phyloP scores from a whole-genome alignment of 2,797 vertebrate genomes.

The Percopsis omiscomaycus region DNA sequence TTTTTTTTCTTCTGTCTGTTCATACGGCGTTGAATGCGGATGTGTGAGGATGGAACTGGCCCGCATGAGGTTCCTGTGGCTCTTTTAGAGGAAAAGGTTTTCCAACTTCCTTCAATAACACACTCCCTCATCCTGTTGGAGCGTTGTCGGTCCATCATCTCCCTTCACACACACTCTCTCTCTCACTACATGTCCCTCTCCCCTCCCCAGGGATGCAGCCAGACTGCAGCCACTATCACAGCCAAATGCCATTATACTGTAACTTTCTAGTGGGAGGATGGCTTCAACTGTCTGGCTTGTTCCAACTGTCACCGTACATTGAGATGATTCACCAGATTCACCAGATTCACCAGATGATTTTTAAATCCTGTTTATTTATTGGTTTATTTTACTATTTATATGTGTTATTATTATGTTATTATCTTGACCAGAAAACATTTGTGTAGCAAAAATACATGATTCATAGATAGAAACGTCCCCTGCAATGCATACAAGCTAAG shows the following conservation, averaged over 20 bases:
- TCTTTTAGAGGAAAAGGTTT: constrained; percentile 46
- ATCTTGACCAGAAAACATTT: too few relatives aligned
- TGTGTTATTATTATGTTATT: too few relatives aligned
- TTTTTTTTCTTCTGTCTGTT: constrained; percentile 42
- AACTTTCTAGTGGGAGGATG: constrained; percentile 38
- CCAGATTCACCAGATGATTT: too few relatives aligned
- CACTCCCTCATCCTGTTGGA: constrained; percentile 44
- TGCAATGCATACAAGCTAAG: too few relatives aligned
- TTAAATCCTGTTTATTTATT: too few relatives aligned
- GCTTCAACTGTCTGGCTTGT: constrained; percentile 20
- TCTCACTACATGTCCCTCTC: constrained; percentile 37
- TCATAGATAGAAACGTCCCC: too few relatives aligned
- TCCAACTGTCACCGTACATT: constrained; percentile 34
- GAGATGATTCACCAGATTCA: constrained; percentile 23
- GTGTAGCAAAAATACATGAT: too few relatives aligned
- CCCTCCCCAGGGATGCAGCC: constrained; percentile 39
- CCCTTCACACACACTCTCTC: constrained; percentile 43
- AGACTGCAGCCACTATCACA: constrained; percentile 48
- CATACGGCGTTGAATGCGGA: constrained; percentile 55
- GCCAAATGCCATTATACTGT: constrained; percentile 45
- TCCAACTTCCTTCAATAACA: constrained; percentile 52
- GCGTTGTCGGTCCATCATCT: constrained; percentile 57
- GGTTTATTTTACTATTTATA: too few relatives aligned
- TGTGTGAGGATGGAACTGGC: constrained; percentile 35
- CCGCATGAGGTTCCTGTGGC: constrained; percentile 40